Base-by-base conservation (phyloP, 2,113 vertebrate genomes). In the Larimichthys polyactis region DNA sequence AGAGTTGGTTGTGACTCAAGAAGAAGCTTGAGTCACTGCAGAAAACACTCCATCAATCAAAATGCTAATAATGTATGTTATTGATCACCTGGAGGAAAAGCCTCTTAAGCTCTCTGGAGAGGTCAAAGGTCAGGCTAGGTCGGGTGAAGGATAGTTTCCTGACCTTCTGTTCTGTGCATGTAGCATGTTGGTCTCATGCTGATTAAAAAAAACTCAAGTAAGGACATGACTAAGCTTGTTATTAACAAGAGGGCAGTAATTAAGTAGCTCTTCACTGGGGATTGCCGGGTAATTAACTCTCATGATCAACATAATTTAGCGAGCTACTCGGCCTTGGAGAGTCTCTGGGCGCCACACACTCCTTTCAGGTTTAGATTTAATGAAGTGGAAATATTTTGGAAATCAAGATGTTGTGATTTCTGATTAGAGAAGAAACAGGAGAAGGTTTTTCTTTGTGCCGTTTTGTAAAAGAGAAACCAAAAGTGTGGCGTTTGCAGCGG, bases 181-280 rank as follows among this genome's bases (percentile, higher is more conserved):
- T 49, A 40, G 36, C 36, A 52, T 71, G 64, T 68, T 49, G 17
- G 36, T 58, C 55, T 71, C 63, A 27, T 29, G 22, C 66, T 67
- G 62, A 83, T 69, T 64, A 71, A 78, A 67, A 78, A 36, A 69
- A 82, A 55, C 57, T 63, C 65, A 62, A 75, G 58, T 46, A 48
- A 71, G 43, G 60, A 10, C 59, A 15, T 49, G 71, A 27, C 64
- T 63, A 11, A 67, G 83, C 81, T 72, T 75, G 81, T 85, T 87
- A 79, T 86, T 72, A 81, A 58, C 81, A 67, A 70, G 85, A 64
- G 78, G 87, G 29, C 55, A 49, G 77, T 82, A 82, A 87, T 88
- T 88, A 91, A 78, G 81, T 59, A 63, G 65, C 66, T 76, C 51
- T 79, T 40, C 36, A 40, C 81, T 86, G 3, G 79, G 63, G 81